phyloP scores from a whole-genome alignment of 2,888 invertebrate species.

The Agriopis aurantiaria region DNA sequence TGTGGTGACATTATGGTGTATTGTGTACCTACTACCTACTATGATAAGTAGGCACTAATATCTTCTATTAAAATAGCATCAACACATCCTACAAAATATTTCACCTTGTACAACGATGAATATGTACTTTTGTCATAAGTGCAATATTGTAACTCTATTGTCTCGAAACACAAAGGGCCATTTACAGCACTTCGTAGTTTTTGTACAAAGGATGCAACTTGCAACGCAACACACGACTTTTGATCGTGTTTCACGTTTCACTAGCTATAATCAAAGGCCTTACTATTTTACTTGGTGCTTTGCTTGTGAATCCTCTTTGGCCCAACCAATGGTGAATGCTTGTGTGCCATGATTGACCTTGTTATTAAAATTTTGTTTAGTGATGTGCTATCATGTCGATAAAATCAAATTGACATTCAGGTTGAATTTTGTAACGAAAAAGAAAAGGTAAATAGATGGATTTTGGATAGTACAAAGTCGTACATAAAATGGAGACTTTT shows the following conservation, averaged over 20 bases:
- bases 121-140: constrained; percentile 3
- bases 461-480: no score
- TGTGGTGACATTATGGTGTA: no score
- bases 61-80: background rate
- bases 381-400: constrained; percentile 3
- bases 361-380: background rate
- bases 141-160: constrained; percentile 52
- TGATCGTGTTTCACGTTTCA: constrained; percentile 44
- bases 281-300: background rate
- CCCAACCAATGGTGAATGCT: background rate
- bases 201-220: constrained; percentile 42
- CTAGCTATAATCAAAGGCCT: constrained; percentile 12
- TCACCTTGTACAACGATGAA: constrained; percentile 14
- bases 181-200: constrained; percentile 45
- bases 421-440: background rate
- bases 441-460: background rate
- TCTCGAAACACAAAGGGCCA: constrained; percentile 63
- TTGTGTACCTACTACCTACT: no score
- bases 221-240: constrained; percentile 38
- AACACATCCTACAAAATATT: background rate
- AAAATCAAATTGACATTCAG: background rate
- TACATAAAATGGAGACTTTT: no score
- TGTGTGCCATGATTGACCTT: background rate
- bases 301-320: background rate
- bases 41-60: no score